Percentiles rank a stretch among this genome's conserved stretches.
Evolutionary conservation across 1,140 invertebrate genomes (phyloP).

Genomic region (Lasaia peninsularis): DNA sequence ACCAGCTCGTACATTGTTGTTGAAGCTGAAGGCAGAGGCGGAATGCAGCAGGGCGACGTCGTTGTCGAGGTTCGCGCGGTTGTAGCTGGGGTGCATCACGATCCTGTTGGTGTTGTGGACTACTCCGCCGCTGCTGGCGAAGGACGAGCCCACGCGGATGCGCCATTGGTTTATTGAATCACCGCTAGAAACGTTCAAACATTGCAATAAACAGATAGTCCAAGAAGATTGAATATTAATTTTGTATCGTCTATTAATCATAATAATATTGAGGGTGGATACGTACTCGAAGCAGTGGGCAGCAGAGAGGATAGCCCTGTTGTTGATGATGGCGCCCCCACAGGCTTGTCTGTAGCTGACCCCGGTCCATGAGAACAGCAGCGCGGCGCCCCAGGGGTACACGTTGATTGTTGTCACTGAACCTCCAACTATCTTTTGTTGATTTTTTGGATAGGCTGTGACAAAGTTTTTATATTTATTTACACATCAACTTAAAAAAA

Average conservation of each 20-base stretch:
- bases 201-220: conserved; percentile 6
- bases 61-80: too few relatives aligned
- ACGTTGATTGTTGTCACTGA: conserved; percentile 29
- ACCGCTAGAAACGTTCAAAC: conserved; percentile 47
- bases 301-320: conserved; percentile 30
- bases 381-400: conserved; percentile 30
- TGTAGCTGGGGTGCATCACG: too few relatives aligned
- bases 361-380: conserved; percentile 28
- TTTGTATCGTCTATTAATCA: background rate
- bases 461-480: too few relatives aligned
- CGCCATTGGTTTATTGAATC: conserved; percentile 26
- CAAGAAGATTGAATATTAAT: background rate
- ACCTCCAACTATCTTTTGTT: conserved; percentile 42
- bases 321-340: conserved; percentile 36
- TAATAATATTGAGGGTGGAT: background rate
- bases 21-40: conserved; percentile 33
- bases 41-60: conserved; percentile 76
- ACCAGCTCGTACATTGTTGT: conserved; percentile 23
- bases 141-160: too few relatives aligned
- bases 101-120: too few relatives aligned
- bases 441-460: conserved; percentile 25
- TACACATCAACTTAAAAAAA: too few relatives aligned
- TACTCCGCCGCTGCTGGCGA: too few relatives aligned
- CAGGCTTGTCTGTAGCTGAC: conserved; percentile 27
- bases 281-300: conserved; percentile 40